Percentiles rank a stretch among this genome's conserved stretches.
These are phyloP conservation scores for Tribolium madens DNA, from an alignment of 1,140 invertebrate genomes.

Conservation along the genomic window DNA sequence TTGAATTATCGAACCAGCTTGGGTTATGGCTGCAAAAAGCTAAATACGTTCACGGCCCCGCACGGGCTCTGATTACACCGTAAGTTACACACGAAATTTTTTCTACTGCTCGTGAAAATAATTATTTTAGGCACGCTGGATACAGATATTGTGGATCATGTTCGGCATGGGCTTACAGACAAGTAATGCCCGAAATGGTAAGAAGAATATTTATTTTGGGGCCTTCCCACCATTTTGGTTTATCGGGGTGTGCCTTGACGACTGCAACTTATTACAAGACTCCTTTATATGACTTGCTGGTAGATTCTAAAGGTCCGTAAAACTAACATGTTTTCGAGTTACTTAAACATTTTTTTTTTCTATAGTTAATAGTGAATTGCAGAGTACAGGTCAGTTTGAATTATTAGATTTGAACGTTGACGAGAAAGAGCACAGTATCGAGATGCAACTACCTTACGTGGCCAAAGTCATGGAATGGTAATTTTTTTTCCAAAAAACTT, in stretches of 20 bases:
- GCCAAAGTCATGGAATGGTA: slow-evolving; percentile 98
- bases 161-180: slow-evolving; percentile 94
- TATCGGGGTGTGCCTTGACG: slow-evolving; percentile 94
- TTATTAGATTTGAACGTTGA: slow-evolving; percentile 91
- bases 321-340: background rate
- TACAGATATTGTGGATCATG: slow-evolving; percentile 97
- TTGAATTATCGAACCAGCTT: slow-evolving; percentile 87
- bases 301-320: slow-evolving; percentile 82
- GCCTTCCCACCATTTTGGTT: slow-evolving; percentile 96
- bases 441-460: slow-evolving; percentile 99
- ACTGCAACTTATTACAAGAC: slow-evolving; percentile 90
- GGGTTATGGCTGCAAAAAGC: slow-evolving; percentile 90
- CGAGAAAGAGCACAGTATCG: slow-evolving; percentile 96
- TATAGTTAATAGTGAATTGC: slow-evolving; percentile 79
- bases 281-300: slow-evolving; percentile 93
- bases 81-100: slow-evolving; percentile 71
- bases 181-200: slow-evolving; percentile 93
- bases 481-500: slow-evolving; percentile 61
- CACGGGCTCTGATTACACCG: slow-evolving; percentile 98
- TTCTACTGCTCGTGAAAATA: background rate
- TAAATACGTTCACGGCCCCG: slow-evolving; percentile 87
- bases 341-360: slow-evolving; percentile 45
- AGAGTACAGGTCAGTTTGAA: slow-evolving; percentile 90
- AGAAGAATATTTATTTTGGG: slow-evolving; percentile 96
- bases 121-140: slow-evolving; percentile 91